A percentile compares a stretch with the other conserved stretches of the same genome.
Conservation (phyloP, 2,797 vertebrate genomes). For the Euphonia xanthogaster region DNA sequence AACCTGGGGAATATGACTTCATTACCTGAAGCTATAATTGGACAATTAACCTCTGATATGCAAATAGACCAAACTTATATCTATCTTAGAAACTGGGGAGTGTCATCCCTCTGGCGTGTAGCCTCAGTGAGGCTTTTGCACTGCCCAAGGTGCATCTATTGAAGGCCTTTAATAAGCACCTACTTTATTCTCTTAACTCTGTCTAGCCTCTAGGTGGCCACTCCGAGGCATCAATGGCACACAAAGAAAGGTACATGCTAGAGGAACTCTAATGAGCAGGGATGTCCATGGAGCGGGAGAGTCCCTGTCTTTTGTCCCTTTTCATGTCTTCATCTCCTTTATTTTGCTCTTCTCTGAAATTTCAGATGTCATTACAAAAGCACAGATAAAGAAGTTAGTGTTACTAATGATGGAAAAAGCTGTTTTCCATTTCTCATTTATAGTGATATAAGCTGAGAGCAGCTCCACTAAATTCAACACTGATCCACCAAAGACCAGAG, state of each 20-base stretch:
- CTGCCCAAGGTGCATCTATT: not conserved
- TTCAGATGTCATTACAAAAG: not conserved
- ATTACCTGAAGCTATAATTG: not conserved
- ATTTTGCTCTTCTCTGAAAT: not conserved
- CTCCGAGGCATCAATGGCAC: not conserved
- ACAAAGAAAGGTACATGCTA: not conserved
- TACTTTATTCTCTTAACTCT: not conserved
- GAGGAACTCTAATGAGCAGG: not conserved
- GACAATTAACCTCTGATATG: not conserved
- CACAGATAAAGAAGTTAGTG: not conserved
- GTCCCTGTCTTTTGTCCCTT: not conserved
- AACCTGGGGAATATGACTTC: accelerated
- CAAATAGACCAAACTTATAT: not conserved
- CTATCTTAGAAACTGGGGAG: not conserved
- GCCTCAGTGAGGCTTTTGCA: not conserved
- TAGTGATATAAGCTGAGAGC: not conserved
- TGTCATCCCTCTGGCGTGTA: not conserved
- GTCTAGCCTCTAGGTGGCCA: not conserved
- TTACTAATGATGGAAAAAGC: not conserved
- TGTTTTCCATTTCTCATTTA: not conserved
- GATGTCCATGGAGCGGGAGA: not conserved
- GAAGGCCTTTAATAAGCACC: not conserved
- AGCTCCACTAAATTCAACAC: not conserved
- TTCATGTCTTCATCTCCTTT: not conserved
- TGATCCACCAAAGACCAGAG: not conserved